Base-by-base conservation (phyloP, 2,797 vertebrate genomes). In the Pangasius sanitwongsei region DNA sequence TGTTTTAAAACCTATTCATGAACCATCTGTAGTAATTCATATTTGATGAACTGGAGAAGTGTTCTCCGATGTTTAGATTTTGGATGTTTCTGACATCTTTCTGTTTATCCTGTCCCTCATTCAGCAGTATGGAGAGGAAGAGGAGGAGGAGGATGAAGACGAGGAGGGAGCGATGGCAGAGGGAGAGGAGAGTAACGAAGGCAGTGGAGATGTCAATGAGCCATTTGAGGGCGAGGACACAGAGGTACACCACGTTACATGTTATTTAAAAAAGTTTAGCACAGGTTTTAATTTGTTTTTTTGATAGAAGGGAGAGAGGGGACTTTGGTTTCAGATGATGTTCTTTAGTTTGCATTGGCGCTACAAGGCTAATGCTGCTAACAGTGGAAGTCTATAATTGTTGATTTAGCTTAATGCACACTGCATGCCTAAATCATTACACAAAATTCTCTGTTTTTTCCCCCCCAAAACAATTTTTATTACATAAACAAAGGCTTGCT, bases 171-270 rank as follows among this genome's bases (percentile, higher is more conserved):
- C 97, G 95, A 96, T 96, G 87, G 97, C 96, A 25, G 97, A 95
- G 89, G 97, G 95, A 53, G 98, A 98, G 28, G 98, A 98, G 59
- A 97, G 97, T 87, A 97, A 97, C 11, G 97, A 98, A 90, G 97
- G 97, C 91, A 97, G 96, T 50, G 97, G 95, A 59, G 97, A 97
- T 70, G 96, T 94, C 31, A 97, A 97, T 20, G 97, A 97, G 55
- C 95, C 95, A 0, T 97, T 96, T 48, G 97, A 97, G 92, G 96
- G 95, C 65, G 96, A 97, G 15, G 97, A 97, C 59, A 94, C 95
- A 16, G 97, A 97, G 94, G 97, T 97, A 92, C 93, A 16, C 20
- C 2, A 6, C 2, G 4, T 85, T 44, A 18, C 9, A 7, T 37
- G 31, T 23, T 85, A 0, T 28, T 28, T 31, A 20, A 20, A 28